Evolutionary conservation across 2,797 vertebrate genomes (phyloP), one percentile per base, ranked within the genome.

Genomic region (Poeciliopsis infans): DNA sequence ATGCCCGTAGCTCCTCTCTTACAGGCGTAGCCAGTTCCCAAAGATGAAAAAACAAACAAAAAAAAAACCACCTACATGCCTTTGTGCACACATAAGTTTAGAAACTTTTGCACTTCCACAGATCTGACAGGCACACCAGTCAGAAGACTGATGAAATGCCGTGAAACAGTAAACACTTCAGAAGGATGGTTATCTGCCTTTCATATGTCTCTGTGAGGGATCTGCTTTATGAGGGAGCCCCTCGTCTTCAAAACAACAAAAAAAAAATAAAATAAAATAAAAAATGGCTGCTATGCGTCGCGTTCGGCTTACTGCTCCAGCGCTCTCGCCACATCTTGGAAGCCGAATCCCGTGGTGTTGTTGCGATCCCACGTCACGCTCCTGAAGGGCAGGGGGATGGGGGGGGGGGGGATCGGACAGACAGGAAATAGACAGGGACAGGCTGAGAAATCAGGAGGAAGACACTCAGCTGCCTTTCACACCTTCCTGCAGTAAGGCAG

Each of bases 281-380:
- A 64, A 31, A 31, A 1, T 7, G 8, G 77, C 83, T 68, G 53
- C 51, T 68, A 75, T 78, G 78, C 77, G 82, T 77, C 81, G 83
- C 51, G 77, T 75, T 78, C 2, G 0, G 90, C 97, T 96, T 94
- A 98, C 97, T 97, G 97, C 93, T 98, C 97, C 87, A 98, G 86
- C 13, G 97, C 96, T 80, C 97, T 94, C 1, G 97, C 97, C 39
- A 98, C 95, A 82, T 98, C 97, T 88, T 97, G 96, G 89, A 98
- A 97, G 66, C 97, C 97, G 16, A 95, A 92, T 45, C 95, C 96
- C 0, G 97, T 96, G 23, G 97, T 97, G 82, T 96, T 97, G 92
- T 98, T 98, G 79, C 96, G 96, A 89, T 98, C 97, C 97, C 97
- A 98, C 2, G 95, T 95, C 86, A 98, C 97, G 81, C 96, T 97